Conservation (phyloP, 1,140 invertebrate genomes). For the Hylaeus anthracinus region DNA sequence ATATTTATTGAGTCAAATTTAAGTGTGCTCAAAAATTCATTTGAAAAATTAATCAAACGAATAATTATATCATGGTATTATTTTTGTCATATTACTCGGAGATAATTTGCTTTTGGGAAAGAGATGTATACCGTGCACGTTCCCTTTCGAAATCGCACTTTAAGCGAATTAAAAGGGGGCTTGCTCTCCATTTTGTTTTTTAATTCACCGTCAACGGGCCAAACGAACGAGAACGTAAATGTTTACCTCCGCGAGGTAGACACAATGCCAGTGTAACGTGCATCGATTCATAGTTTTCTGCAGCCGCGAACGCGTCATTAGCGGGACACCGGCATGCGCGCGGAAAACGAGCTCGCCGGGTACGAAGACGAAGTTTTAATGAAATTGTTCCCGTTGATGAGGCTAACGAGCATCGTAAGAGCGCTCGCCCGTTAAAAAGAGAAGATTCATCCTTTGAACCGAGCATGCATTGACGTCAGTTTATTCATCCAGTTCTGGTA, state of each 20-base stretch:
- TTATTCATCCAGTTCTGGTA: conserved; percentile 31
- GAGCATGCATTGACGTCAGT: conserved; percentile 32
- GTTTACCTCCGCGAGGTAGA: neutral
- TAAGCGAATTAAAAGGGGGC: neutral
- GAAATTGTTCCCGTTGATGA: conserved; percentile 65
- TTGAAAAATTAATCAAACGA: no score
- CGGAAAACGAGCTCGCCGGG: conserved; percentile 38
- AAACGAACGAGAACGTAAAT: neutral
- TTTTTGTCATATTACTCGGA: no score
- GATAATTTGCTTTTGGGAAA: no score
- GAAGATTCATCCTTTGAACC: conserved; percentile 19
- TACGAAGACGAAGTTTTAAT: conserved; percentile 60
- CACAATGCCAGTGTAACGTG: conserved; percentile 17
- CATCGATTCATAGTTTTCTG: conserved; percentile 32
- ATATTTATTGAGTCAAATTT: no score
- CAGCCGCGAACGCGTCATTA: conserved; percentile 32
- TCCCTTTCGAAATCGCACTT: no score
- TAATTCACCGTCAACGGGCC: no score
- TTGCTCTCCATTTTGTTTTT: neutral
- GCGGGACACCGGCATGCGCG: conserved; percentile 14
- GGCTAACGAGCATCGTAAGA: conserved; percentile 66
- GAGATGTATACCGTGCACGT: no score
- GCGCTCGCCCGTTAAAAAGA: conserved; percentile 22
- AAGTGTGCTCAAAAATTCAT: no score
- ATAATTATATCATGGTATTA: no score